A percentile compares a stretch with the other conserved stretches of the same genome.
Evolutionary conservation across 2,797 vertebrate genomes (phyloP).

Genomic region (Siniperca undulata): DNA sequence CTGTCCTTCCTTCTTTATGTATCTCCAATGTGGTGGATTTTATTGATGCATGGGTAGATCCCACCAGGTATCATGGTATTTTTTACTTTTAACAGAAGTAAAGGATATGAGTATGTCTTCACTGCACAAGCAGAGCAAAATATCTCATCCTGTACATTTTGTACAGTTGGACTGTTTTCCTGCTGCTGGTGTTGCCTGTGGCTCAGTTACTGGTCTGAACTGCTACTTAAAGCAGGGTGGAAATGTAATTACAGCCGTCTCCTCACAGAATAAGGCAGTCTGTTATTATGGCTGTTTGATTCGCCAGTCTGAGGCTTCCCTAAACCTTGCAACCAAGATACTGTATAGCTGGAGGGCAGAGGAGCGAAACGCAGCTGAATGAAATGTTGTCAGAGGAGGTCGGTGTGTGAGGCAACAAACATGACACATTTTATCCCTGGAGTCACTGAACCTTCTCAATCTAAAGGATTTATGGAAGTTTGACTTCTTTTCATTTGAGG

Average conservation of each 20-base stretch:
- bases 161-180: conserved; percentile 7
- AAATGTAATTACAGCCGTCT: conserved; percentile 79
- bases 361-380: neutral
- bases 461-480: neutral
- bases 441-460: neutral
- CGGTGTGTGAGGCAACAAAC: neutral
- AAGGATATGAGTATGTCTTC: neutral
- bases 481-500: neutral
- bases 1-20: neutral
- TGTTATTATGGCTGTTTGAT: conserved; percentile 77
- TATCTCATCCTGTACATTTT: conserved; percentile 6
- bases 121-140: conserved; percentile 8
- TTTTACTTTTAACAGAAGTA: neutral
- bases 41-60: neutral
- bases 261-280: conserved; percentile 50
- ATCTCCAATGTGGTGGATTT: neutral
- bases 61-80: neutral
- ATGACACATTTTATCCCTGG: neutral
- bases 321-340: neutral
- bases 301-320: conserved; percentile 56
- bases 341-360: neutral
- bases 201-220: conserved; percentile 5
- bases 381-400: neutral
- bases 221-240: conserved; percentile 48
- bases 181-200: conserved; percentile 27